Conservation (phyloP, 2,888 invertebrate species). For the Macrophya annulata region DNA sequence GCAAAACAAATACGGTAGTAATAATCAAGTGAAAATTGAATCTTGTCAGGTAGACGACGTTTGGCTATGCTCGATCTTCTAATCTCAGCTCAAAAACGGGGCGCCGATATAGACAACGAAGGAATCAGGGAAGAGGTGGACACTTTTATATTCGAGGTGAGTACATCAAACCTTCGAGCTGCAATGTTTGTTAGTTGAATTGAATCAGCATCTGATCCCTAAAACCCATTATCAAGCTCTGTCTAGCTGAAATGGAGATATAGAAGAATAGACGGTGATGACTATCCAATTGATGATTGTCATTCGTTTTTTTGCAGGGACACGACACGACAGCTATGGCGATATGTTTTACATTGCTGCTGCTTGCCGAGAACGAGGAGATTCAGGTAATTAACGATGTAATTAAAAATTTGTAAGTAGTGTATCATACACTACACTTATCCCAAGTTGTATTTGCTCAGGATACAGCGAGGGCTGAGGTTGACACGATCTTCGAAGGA, state of each 20-base stretch:
- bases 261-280: not conserved
- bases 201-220: not conserved
- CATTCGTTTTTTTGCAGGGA: constrained; percentile 77
- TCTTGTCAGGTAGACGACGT: constrained; percentile 56
- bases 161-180: not conserved
- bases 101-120: constrained; percentile 66
- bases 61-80: constrained; percentile 74
- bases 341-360: constrained; percentile 80
- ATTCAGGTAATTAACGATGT: constrained; percentile 70
- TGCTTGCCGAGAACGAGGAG: constrained; percentile 80
- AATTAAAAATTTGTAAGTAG: not conserved
- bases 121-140: constrained; percentile 76
- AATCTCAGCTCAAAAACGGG: constrained; percentile 66
- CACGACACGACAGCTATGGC: constrained; percentile 84
- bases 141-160: constrained; percentile 72
- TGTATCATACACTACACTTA: not conserved
- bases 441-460: constrained; percentile 47
- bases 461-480: constrained; percentile 66
- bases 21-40: not conserved
- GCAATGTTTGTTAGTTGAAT: not conserved
- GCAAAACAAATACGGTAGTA: not conserved
- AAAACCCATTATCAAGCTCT: not conserved
- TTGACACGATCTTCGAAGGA: constrained; percentile 80
- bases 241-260: not conserved
- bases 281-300: not conserved